These are phyloP conservation scores for Xestia xanthographa DNA, from an alignment of 2,888 invertebrate genomes.

Conservation along the genomic window DNA sequence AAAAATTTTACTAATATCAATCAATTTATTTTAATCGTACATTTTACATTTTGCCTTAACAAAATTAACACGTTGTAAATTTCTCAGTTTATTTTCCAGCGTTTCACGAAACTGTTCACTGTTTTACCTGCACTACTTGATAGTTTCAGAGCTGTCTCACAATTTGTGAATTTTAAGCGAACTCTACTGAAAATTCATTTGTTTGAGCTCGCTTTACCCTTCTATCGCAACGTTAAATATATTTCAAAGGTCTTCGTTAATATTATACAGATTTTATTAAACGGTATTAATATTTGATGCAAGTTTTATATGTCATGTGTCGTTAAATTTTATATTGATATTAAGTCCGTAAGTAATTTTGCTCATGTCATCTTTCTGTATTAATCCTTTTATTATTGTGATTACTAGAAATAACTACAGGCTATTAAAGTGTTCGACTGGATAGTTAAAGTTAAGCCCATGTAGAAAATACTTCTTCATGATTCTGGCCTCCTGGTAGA, in stretches of 20 bases:
- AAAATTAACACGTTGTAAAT: constrained; percentile 25
- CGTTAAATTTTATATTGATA: constrained; percentile 10
- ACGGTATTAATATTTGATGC: constrained; percentile 18
- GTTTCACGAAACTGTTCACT: constrained; percentile 37
- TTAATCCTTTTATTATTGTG: constrained; percentile 9
- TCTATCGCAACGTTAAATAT: constrained; percentile 45
- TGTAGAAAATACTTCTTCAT: no score
- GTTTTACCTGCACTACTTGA: constrained; percentile 52
- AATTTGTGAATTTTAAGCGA: constrained; percentile 70
- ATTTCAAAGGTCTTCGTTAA: constrained; percentile 24
- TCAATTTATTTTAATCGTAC: constrained; percentile 2
- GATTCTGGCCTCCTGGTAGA: no score
- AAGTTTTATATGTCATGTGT: constrained; percentile 16
- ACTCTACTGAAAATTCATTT: constrained; percentile 71
- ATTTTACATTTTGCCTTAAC: constrained; percentile 24
- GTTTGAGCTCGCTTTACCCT: constrained; percentile 62
- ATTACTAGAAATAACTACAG: constrained; percentile 12
- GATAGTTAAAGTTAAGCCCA: background rate
- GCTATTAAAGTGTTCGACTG: background rate
- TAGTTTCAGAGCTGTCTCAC: constrained; percentile 58
- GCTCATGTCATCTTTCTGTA: background rate
- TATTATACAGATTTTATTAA: constrained; percentile 30
- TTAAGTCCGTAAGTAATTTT: background rate
- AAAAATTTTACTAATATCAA: no score
- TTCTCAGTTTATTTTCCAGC: constrained; percentile 24